Evolutionary conservation across 2,113 vertebrate species (phyloP), one percentile per base, ranked within the genome.

Genomic region (Coreoperca whiteheadi): DNA sequence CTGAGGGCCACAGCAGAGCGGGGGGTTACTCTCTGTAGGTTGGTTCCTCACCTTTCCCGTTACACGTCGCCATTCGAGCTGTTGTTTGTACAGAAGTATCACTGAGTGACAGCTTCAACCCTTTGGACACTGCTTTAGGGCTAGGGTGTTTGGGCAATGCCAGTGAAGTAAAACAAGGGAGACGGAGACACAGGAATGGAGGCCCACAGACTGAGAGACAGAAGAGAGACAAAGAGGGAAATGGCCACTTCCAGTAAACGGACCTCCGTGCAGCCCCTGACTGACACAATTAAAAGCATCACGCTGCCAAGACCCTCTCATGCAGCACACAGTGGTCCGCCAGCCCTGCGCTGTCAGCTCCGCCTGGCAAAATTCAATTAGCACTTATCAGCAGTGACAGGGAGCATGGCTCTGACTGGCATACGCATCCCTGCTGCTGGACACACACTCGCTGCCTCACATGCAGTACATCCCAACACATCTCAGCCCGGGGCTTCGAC

Each of bases 281-380:
- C 87, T 59, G 53, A 71, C 61, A 79, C 76, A 87, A 90, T 90
- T 87, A 91, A 77, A 85, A 68, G 61, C 75, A 74, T 68, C 15
- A 48, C 8, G 67, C 64, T 84, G 82, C 85, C 56, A 79, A 82
- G 60, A 83, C 64, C 53, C 32, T 61, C 77, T 87, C 67, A 86
- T 56, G 50, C 63, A 72, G 69, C 87, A 60, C 80, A 51, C 68
- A 56, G 32, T 57, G 30, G 37, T 67, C 53, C 67, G 74, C 61
- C 84, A 70, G 82, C 57, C 79, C 74, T 80, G 79, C 77, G 66
- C 82, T 28, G 74, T 85, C 75, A 85, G 80, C 77, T 72, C 66
- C 20, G 59, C 74, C 75, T 72, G 76, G 79, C 82, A 77, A 74
- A 89, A 87, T 92, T 91, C 87, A 91, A 91, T 93, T 92, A 90